A percentile compares a stretch with the other conserved stretches of the same genome.
Conservation (phyloP, 2,113 vertebrate species). For the Anoplopoma fimbria region DNA sequence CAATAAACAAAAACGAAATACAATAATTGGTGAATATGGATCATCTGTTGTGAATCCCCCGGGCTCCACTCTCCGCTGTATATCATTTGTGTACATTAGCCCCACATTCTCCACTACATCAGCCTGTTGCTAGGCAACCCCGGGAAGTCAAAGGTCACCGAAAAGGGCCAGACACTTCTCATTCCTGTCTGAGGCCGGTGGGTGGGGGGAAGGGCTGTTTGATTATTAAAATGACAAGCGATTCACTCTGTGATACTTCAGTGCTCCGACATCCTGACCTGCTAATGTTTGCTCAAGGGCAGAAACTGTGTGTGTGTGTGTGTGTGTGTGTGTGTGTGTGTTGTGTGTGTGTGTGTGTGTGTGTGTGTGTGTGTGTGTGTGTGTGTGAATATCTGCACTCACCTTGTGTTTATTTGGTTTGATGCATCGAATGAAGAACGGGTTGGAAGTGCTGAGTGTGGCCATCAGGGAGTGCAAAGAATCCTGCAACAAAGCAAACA, state of each 20-base stretch:
- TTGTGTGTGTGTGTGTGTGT: constrained; percentile 15
- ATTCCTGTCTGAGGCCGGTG: constrained; percentile 40
- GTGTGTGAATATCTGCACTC: constrained; percentile 57
- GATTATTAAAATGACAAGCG: constrained; percentile 29
- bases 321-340: too few species aligned
- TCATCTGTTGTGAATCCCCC: too few species aligned
- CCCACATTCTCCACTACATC: constrained; percentile 14
- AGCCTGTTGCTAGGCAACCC: constrained; percentile 85
- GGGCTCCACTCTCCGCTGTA: too few species aligned
- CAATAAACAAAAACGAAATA: background rate
- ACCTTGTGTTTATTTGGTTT: constrained; percentile 97
- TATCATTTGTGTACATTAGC: constrained; percentile 45
- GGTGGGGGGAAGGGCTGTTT: constrained; percentile 17
- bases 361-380: constrained; percentile 30
- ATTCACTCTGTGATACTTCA: background rate
- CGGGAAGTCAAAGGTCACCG: constrained; percentile 72
- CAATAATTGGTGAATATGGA: too few species aligned
- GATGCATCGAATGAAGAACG: constrained; percentile 96
- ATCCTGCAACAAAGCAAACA: constrained; percentile 59
- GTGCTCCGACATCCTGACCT: too few species aligned
- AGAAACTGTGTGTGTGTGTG: too few species aligned
- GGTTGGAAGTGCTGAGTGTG: constrained; percentile 91
- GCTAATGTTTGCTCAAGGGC: background rate
- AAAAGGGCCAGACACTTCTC: constrained; percentile 78
- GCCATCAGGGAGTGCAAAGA: constrained; percentile 96